Conservation (phyloP, 2,113 vertebrate genomes). For the Xiphophorus hellerii region DNA sequence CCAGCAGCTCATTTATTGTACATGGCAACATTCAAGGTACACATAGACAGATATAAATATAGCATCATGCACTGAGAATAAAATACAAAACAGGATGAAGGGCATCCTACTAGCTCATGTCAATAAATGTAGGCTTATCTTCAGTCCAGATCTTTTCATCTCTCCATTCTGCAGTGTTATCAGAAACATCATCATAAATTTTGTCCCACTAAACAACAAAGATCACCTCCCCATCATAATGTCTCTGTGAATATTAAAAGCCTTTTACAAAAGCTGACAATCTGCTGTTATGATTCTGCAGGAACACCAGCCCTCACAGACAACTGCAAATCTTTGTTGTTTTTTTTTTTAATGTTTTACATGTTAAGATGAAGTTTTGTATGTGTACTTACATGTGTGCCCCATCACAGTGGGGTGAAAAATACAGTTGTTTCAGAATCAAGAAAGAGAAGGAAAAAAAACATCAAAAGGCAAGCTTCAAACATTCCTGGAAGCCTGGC, state of each 20-base stretch:
- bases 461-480: background rate
- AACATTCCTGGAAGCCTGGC: background rate
- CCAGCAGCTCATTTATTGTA: conserved; percentile 23
- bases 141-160: background rate
- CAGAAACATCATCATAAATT: background rate
- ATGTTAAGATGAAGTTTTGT: background rate
- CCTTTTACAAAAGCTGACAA: background rate
- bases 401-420: background rate
- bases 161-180: background rate
- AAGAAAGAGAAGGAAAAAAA: background rate
- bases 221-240: background rate
- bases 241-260: background rate
- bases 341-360: background rate
- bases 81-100: background rate
- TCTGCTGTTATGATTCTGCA: background rate
- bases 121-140: background rate
- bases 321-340: background rate
- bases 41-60: conserved; percentile 1
- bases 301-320: background rate
- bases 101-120: background rate
- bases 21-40: conserved; percentile 8
- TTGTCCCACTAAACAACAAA: background rate
- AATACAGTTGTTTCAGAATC: background rate
- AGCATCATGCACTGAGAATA: background rate
- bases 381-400: background rate